Base-by-base conservation (phyloP, 2,888 invertebrate genomes). In the Biston betularia region DNA sequence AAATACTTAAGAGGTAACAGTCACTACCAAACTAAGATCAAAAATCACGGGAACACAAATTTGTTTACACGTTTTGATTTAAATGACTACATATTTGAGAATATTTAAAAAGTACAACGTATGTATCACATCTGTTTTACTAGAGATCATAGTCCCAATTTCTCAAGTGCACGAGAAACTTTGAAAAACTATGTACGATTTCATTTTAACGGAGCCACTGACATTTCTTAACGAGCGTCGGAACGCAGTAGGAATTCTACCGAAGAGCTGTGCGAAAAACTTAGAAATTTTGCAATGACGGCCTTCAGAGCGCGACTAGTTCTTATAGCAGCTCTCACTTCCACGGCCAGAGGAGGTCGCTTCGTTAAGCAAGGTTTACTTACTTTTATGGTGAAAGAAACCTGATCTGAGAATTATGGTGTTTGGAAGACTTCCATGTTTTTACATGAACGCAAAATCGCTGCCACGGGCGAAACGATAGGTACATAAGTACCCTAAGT, bases 251-350 rank as follows among this genome's bases (percentile, higher is more conserved):
- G 81, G 84, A 82, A 85, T 84, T 74, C 75, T 80, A 84, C 83
- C 88, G 77, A 73, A 83, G 87, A 86, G 80, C 76, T 75, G 74
- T 68, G 57, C 70, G 78, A 81, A 88, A 90, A 90, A 88, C 84
- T 80, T 80, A 79, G 75, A 79, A 88, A 89, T 89, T 87, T 88
- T 81, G 86, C 90, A 90, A 90, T 87, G 88, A 86, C 82, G 86
- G 84, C 84, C 86, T 88, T 86, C 89, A 85, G 86, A 88, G 86
- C 84, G 81, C 50, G 82, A 86, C 89, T 84, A 85, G 85, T 85
- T 86, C 88, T 89, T 89, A 68, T 70, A 53, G 45, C 72, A 74
- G 81, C 81, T 84, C 84, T 85, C 84, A 82, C 80, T 80, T 80
- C 82, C 75, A 80, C 77, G 72, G 79, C 81, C 80, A 77, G 76